Evolutionary conservation across 2,797 vertebrate species (phyloP).

Genomic region (Galagoides demidoff): DNA sequence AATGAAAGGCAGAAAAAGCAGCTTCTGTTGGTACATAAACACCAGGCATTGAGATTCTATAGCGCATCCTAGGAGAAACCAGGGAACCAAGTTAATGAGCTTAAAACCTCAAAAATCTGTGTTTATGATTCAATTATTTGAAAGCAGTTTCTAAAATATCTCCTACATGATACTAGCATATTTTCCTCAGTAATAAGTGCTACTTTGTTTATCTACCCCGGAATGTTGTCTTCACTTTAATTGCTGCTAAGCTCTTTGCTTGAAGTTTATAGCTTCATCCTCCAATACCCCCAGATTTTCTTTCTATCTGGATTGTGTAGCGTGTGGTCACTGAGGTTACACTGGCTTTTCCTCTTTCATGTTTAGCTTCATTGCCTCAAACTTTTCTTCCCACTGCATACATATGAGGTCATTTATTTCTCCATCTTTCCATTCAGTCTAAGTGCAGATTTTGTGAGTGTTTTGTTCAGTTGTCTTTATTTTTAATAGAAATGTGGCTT

Average conservation of each 20-base stretch:
- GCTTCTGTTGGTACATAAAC: slow-evolving; percentile 82
- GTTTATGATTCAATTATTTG: slow-evolving; percentile 59
- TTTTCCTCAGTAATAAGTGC: slow-evolving; percentile 47
- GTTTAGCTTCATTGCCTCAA: slow-evolving; percentile 68
- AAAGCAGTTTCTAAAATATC: slow-evolving; percentile 63
- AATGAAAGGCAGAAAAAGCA: slow-evolving; percentile 68
- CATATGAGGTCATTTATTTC: slow-evolving; percentile 68
- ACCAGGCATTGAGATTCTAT: slow-evolving; percentile 60
- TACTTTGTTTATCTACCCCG: slow-evolving; percentile 39
- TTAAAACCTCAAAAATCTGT: slow-evolving; percentile 72
- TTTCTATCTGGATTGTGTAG: slow-evolving; percentile 39
- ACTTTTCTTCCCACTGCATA: slow-evolving; percentile 70
- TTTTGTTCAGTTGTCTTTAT: not conserved
- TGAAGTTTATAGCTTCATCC: slow-evolving; percentile 45
- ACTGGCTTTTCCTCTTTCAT: slow-evolving; percentile 59
- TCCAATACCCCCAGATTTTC: not conserved
- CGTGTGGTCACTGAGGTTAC: slow-evolving; percentile 67
- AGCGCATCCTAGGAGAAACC: slow-evolving; percentile 81
- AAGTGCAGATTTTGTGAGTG: not conserved
- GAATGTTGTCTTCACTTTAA: slow-evolving; percentile 63
- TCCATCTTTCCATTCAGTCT: slow-evolving; percentile 41
- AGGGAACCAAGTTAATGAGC: slow-evolving; percentile 70
- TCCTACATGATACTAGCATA: not conserved
- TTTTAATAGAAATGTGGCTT: not conserved
- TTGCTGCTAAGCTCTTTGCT: slow-evolving; percentile 47